Conservation (phyloP, 2,888 invertebrate genomes). For the Scelioninae gen. 2 region DNA sequence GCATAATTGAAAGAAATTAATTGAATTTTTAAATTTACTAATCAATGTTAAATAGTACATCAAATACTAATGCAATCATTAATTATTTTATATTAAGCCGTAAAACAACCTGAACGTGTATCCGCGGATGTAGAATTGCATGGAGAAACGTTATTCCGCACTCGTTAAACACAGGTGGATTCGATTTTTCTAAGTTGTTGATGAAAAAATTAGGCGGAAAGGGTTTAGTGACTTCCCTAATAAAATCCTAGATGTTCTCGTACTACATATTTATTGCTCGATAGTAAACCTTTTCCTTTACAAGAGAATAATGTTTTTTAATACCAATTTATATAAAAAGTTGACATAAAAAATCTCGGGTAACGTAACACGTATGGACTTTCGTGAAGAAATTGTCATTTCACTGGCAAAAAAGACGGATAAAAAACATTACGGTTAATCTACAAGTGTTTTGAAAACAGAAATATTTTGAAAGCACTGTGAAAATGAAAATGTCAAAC, state of each 20-base stretch:
- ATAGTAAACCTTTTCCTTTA: slow-evolving; percentile 53
- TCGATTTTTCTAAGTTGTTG: slow-evolving; percentile 27
- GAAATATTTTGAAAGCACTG: slow-evolving; percentile 6
- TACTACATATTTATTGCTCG: slow-evolving; percentile 51
- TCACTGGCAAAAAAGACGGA: slow-evolving; percentile 23
- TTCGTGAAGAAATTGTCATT: slow-evolving; percentile 38
- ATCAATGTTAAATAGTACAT: too few relatives aligned
- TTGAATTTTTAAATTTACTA: too few relatives aligned
- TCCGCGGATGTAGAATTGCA: too few relatives aligned
- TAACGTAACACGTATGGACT: slow-evolving; percentile 1
- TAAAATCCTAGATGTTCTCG: slow-evolving; percentile 31
- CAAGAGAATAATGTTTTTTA: slow-evolving; percentile 27
- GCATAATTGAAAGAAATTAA: too few relatives aligned
- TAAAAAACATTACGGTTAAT: slow-evolving; percentile 19
- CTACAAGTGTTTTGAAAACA: slow-evolving; percentile 34
- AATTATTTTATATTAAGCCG: slow-evolving; percentile 1
- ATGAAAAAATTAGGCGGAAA: slow-evolving; percentile 45
- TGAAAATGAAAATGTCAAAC: slow-evolving; percentile 20
- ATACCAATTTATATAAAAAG: slow-evolving; percentile 37
- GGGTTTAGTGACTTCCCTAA: slow-evolving; percentile 55
- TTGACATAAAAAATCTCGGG: slow-evolving; percentile 8
- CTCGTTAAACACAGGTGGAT: slow-evolving; percentile 14
- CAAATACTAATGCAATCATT: too few relatives aligned
- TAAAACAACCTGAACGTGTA: too few relatives aligned
- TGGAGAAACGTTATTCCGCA: slow-evolving; percentile 17